Conservation (phyloP, 2,888 invertebrate species). For the Nymphalis urticae region DNA sequence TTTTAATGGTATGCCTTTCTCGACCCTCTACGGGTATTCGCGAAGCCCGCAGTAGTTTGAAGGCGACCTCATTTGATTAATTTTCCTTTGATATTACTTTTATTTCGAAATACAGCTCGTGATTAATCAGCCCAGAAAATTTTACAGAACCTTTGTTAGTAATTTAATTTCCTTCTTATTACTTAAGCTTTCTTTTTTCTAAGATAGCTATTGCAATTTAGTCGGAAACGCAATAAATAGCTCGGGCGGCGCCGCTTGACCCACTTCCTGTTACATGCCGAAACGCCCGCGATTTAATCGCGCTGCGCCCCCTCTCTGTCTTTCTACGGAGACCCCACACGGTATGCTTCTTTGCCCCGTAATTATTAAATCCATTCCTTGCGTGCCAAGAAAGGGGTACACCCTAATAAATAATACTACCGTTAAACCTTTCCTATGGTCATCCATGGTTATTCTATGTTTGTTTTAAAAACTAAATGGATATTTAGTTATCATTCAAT, state of each 20-base stretch:
- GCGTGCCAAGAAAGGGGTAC: constrained; percentile 64
- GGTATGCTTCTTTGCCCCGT: constrained; percentile 72
- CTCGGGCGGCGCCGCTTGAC: constrained; percentile 76
- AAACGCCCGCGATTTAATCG: constrained; percentile 80
- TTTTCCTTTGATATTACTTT: constrained; percentile 39
- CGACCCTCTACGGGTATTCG: constrained; percentile 48
- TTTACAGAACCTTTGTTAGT: constrained; percentile 14
- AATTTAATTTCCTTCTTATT: constrained; percentile 29
- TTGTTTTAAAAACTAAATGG: too few relatives aligned
- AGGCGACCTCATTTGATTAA: constrained; percentile 47
- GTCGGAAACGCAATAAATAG: constrained; percentile 78
- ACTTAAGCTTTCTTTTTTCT: constrained; percentile 34
- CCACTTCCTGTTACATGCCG: constrained; percentile 79
- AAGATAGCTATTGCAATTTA: constrained; percentile 70
- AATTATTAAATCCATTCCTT: constrained; percentile 76
- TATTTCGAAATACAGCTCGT: constrained; percentile 25
- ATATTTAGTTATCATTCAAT: too few relatives aligned
- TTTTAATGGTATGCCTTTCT: constrained; percentile 74
- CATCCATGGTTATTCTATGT: constrained; percentile 25
- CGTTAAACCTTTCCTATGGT: constrained; percentile 33
- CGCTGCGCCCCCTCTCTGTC: constrained; percentile 71
- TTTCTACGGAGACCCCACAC: constrained; percentile 72
- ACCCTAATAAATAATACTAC: constrained; percentile 50
- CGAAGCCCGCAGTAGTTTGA: constrained; percentile 41
- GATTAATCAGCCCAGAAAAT: constrained; percentile 20